Base-by-base conservation (phyloP, 2,888 invertebrate genomes). In the Archaeoteleia sp. region DNA sequence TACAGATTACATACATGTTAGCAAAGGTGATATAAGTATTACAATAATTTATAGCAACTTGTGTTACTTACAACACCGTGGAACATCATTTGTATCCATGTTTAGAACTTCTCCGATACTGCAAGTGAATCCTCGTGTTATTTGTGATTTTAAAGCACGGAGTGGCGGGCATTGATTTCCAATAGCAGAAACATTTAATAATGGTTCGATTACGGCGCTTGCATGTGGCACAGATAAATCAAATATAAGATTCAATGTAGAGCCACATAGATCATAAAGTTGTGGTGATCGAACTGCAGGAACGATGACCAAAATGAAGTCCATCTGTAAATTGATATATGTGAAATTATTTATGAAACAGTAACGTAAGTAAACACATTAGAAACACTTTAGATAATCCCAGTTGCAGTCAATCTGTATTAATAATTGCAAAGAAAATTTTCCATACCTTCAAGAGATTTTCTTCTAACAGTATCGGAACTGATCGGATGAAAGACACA, bases 141-240 rank as follows among this genome's bases (percentile, higher is more conserved):
- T 94, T 1, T 91, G 89, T 32, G 96, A 96, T 79, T 91, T 91
- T 1, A 95, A 88, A 1, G 96, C 97, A 80, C 94, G 90, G 43
- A 97, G 86, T 1, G 96, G 95, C 46, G 97, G 97, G 86, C 97
- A 97, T 82, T 95, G 94, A 81, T 95, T 95, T 25, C 95, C 95
- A 78, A 96, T 95, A 17, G 95, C 91, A 0, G 94, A 93, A 1
- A 96, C 93, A 79, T 96, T 96, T 17, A 96, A 86, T 2, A 97
- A 87, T 1, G 95, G 94, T 81, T 96, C 95, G 74, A 96, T 94
- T 0, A 95, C 92, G 20, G 92, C 94, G 80, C 94, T 96, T 1
- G 96, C 95, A 71, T 95, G 94, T 0, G 97, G 96, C 6, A 97
- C 96, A 30, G 95, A 94, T 34, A 98, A 86, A 85, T 97, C 97